These are phyloP conservation scores for Sakesphorus luctuosus DNA, from an alignment of 2,113 vertebrate species.

Conservation along the genomic window DNA sequence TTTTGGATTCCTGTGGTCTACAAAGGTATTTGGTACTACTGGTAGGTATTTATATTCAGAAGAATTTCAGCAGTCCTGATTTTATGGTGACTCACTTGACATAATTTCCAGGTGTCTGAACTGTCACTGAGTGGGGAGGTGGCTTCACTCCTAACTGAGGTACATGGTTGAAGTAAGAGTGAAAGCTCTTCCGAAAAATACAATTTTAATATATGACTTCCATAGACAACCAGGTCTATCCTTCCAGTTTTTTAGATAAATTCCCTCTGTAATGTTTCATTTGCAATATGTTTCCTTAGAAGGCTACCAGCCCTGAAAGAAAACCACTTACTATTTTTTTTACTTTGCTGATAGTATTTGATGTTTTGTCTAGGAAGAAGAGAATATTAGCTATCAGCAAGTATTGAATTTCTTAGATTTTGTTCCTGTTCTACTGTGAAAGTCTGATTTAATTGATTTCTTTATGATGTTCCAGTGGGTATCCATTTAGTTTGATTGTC, in stretches of 20 bases:
- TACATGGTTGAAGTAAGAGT: not conserved
- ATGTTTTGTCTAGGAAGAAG: slow-evolving; percentile 11
- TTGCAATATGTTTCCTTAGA: not conserved
- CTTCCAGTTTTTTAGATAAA: not conserved
- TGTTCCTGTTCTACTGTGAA: not conserved
- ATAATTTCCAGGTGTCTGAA: not conserved
- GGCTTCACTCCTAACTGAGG: not conserved
- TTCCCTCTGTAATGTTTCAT: not conserved
- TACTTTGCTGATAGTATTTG: not conserved
- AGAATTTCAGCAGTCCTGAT: not conserved
- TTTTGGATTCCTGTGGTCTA: not conserved
- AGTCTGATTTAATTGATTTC: slow-evolving; percentile 41
- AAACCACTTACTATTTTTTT: slow-evolving; percentile 15
- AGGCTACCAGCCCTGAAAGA: not conserved
- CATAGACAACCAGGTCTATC: not conserved
- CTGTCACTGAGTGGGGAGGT: not conserved
- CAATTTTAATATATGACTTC: not conserved
- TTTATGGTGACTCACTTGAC: not conserved
- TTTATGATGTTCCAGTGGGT: not conserved
- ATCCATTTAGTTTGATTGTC: slow-evolving; percentile 18
- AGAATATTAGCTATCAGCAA: not conserved
- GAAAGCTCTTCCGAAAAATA: not conserved
- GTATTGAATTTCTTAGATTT: not conserved
- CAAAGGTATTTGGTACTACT: not conserved
- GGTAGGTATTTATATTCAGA: not conserved